Evolutionary conservation across 2,888 invertebrate genomes (phyloP).

Genomic region (Chironomus riparius): DNA sequence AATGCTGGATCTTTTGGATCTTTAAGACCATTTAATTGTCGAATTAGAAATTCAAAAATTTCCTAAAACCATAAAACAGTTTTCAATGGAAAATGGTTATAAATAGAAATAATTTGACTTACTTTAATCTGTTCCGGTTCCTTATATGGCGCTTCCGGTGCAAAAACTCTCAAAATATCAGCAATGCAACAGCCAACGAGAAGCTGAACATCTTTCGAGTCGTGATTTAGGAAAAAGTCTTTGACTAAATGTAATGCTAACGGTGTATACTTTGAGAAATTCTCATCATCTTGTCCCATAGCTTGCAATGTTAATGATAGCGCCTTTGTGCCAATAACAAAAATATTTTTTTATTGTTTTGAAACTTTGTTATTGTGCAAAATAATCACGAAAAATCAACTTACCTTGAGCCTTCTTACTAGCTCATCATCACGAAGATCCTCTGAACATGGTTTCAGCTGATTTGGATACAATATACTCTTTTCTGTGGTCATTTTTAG

Average conservation of each 20-base stretch:
- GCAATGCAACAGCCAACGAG: conserved; percentile 96
- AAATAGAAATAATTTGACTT: conserved; percentile 12
- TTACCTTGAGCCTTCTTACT: conserved; percentile 83
- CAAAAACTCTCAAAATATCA: conserved; percentile 91
- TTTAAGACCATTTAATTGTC: conserved; percentile 83
- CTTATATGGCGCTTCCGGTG: conserved; percentile 96
- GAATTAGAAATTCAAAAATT: conserved; percentile 89
- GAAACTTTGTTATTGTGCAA: not conserved
- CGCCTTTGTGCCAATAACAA: conserved; percentile 43
- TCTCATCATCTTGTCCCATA: conserved; percentile 93
- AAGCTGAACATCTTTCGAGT: conserved; percentile 85
- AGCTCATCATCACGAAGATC: conserved; percentile 94
- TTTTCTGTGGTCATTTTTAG: conserved; percentile 39
- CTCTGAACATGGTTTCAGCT: conserved; percentile 89
- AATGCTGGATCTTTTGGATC: conserved; percentile 97
- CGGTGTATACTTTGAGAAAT: conserved; percentile 84
- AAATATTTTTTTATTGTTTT: conserved; percentile 12
- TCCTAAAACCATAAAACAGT: conserved; percentile 44
- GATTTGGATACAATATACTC: conserved; percentile 87
- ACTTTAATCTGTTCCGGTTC: conserved; percentile 85
- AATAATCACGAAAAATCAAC: not conserved
- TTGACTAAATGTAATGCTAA: conserved; percentile 87
- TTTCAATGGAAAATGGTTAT: not conserved
- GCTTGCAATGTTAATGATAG: conserved; percentile 91
- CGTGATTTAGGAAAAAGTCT: conserved; percentile 83